Evolutionary conservation across 1,140 invertebrate species (phyloP), one percentile per base, ranked within the genome.

Genomic region (Zaprionus tsacasi): DNA sequence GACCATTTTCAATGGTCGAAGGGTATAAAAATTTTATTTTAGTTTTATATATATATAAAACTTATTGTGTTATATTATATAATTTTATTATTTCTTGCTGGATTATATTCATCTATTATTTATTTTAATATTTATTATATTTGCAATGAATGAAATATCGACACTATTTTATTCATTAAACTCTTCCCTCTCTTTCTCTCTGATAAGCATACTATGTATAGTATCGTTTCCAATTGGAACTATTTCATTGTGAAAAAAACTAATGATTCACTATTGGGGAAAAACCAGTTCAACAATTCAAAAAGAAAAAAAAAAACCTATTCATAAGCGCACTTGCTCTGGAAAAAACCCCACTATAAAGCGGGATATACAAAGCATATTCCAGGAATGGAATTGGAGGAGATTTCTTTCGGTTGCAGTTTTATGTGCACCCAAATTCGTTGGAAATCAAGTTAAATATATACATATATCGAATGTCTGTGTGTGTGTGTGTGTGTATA

Each of bases 371-470:
- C 7, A 45, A 45, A 15, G 6, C 13, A 55, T n/a, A 27, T 55
- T 27, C 52, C 21, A 33, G 30, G 45, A 50, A 50, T 30, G 17
- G 36, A 54, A 52, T 64, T 15, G 33, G 50, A 64, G 45, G 50
- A 64, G 50, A 65, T 40, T 35, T 59, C 40, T 61, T 69, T n/a
- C 35, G 57, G 17, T 67, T 58, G 25, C 54, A 70, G 27, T 54
- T 57, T 25, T 8, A 33, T 13, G 30, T 60, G 45, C 43, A 38
- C 36, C 35, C 59, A 74, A 56, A 70, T 63, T 76, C 60, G 58
- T 76, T 71, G 36, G 12, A 70, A 68, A 58, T 66, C 45, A 25
- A 13, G 45, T 15, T 50, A 66, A 6, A 36, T 38, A 48, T 33
- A 50, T 43, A 55, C 45, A 48, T 13, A 58, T 17, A 21, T 15